Percentiles rank a stretch among this genome's conserved stretches.
Evolutionary conservation across 2,888 invertebrate species (phyloP).

Genomic region (Bruchidius siliquastri): DNA sequence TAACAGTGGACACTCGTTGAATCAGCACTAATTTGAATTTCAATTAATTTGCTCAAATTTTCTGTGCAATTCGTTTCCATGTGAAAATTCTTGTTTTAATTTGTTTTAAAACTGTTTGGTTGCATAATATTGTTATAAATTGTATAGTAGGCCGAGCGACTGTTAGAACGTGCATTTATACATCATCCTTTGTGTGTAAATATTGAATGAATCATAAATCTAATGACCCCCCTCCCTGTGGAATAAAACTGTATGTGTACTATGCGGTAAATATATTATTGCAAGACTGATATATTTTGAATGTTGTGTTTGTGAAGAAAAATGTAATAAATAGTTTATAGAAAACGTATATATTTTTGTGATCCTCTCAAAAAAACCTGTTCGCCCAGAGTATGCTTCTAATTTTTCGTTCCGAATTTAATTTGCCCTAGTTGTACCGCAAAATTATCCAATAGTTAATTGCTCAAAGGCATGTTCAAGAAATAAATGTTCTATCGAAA

Average conservation of each 20-base stretch:
- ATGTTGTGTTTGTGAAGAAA: constrained; percentile 46
- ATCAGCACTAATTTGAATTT: constrained; percentile 12
- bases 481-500: too few species aligned
- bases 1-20: constrained; percentile 27
- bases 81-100: constrained; percentile 17
- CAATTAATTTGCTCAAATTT: constrained; percentile 30
- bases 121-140: constrained; percentile 17
- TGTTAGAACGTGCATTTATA: constrained; percentile 48
- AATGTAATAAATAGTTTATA: constrained; percentile 31
- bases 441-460: too few species aligned
- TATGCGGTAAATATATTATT: constrained; percentile 35
- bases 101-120: constrained; percentile 20
- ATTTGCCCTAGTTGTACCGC: too few species aligned
- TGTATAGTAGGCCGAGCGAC: constrained; percentile 46
- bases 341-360: constrained; percentile 1
- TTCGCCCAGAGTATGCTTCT: too few species aligned
- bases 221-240: neutral
- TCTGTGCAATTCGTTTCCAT: constrained; percentile 25
- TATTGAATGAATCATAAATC: constrained; percentile 16
- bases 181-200: constrained; percentile 30
- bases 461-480: too few species aligned
- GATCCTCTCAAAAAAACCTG: neutral
- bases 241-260: constrained; percentile 26
- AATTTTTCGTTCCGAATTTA: too few species aligned
- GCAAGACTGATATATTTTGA: constrained; percentile 48